A percentile compares a stretch with the other conserved stretches of the same genome.
phyloP scores from a whole-genome alignment of 2,797 vertebrate genomes.

The Tenualosa thibaudeaui region DNA sequence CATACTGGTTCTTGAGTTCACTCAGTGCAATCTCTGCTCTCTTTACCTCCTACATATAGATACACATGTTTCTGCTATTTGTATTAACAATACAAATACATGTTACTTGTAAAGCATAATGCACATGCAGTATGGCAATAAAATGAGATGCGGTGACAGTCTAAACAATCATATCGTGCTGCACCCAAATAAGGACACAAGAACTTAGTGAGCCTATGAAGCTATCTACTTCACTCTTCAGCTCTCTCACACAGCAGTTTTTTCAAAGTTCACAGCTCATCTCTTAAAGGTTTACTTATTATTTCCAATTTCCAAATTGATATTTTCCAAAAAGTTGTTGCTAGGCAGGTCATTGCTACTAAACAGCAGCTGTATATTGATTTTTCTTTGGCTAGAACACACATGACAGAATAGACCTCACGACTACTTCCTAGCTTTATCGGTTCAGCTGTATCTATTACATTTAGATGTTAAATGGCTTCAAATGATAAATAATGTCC shows the following conservation, averaged over 20 bases:
- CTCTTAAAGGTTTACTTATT: background rate
- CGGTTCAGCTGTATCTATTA: background rate
- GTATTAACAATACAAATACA: too few species aligned
- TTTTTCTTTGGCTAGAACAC: background rate
- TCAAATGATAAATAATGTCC: background rate
- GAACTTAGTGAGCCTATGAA: too few species aligned
- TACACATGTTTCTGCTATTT: background rate
- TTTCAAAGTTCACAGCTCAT: too few species aligned
- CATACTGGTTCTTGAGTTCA: constrained; percentile 81
- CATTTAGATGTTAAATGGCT: background rate
- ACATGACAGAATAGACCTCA: background rate
- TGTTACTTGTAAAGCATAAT: too few species aligned
- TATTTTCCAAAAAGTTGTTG: constrained; percentile 13
- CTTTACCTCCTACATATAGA: constrained; percentile 78
- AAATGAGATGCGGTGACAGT: too few species aligned
- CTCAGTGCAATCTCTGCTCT: constrained; percentile 79
- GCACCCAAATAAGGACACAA: too few species aligned
- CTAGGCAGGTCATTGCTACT: background rate
- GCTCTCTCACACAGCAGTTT: too few species aligned
- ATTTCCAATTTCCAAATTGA: background rate
- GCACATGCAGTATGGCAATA: too few species aligned
- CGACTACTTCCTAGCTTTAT: background rate
- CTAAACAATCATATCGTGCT: too few species aligned
- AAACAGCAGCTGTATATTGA: background rate
- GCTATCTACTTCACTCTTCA: too few species aligned